These are phyloP conservation scores for chimpanzee (Pan troglodytes) DNA, from an alignment of 2,113 vertebrate species.

Conservation along the genomic window DNA sequence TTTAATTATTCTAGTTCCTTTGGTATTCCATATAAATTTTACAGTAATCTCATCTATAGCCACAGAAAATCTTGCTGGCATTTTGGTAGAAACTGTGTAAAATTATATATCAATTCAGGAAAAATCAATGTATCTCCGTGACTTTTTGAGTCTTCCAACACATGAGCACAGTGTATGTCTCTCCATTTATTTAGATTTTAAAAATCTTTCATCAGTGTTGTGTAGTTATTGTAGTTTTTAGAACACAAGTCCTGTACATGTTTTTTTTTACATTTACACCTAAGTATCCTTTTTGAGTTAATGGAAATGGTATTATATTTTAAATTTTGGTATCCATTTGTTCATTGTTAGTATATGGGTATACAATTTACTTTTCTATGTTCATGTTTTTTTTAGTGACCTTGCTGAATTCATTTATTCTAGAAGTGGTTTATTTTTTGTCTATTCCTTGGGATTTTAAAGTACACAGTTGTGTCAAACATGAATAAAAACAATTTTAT, in stretches of 20 bases:
- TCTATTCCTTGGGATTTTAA: neutral
- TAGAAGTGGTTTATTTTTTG: neutral
- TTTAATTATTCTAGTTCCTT: neutral
- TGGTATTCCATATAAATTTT: neutral
- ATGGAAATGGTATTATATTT: neutral
- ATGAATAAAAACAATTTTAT: neutral
- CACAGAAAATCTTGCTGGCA: neutral
- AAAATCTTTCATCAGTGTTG: neutral
- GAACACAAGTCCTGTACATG: neutral
- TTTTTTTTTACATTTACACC: neutral
- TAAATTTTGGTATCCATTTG: neutral
- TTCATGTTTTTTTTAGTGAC: neutral
- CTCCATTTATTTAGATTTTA: neutral
- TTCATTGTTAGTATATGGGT: neutral
- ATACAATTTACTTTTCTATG: neutral
- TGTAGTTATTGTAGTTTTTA: neutral
- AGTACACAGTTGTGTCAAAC: neutral
- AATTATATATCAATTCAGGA: neutral
- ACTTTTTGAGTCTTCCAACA: neutral
- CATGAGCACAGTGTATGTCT: neutral
- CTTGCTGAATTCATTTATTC: neutral
- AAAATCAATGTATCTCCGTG: neutral
- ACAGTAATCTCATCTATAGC: neutral
- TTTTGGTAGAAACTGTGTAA: neutral
- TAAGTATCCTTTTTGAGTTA: neutral